phyloP scores from a whole-genome alignment of 2,888 invertebrate species.

The Zygaena filipendulae region DNA sequence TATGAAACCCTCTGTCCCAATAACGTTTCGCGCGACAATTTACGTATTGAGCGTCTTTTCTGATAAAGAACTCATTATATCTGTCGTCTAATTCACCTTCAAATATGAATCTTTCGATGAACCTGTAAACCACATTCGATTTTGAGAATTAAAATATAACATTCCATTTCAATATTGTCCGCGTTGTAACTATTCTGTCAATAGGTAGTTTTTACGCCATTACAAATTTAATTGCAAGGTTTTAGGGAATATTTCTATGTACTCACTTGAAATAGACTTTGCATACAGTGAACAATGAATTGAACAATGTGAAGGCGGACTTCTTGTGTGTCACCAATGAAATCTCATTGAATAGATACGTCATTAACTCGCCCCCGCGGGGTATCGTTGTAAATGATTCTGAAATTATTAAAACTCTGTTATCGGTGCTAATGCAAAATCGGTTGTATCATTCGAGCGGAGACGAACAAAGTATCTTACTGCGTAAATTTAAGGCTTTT shows the following conservation, averaged over 20 bases:
- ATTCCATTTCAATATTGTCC: too few relatives aligned
- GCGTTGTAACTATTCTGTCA: too few relatives aligned
- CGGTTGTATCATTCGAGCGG: too few relatives aligned
- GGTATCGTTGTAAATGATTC: slow-evolving; percentile 34
- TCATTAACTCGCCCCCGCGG: slow-evolving; percentile 70
- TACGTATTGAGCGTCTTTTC: slow-evolving; percentile 72
- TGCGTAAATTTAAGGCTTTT: too few relatives aligned
- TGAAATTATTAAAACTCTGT: too few relatives aligned
- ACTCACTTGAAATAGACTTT: slow-evolving; percentile 70
- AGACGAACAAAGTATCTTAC: too few relatives aligned
- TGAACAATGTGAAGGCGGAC: slow-evolving; percentile 67
- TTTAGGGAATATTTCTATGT: too few relatives aligned
- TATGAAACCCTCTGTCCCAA: slow-evolving; percentile 74
- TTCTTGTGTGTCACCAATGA: slow-evolving; percentile 66
- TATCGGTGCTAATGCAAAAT: too few relatives aligned
- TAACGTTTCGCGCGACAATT: slow-evolving; percentile 72
- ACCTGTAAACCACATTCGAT: too few relatives aligned
- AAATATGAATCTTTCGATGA: slow-evolving; percentile 86
- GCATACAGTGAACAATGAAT: slow-evolving; percentile 64
- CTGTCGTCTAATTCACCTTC: slow-evolving; percentile 85
- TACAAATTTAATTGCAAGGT: neutral
- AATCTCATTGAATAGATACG: slow-evolving; percentile 73
- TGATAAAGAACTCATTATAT: slow-evolving; percentile 87
- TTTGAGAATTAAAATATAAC: too few relatives aligned
- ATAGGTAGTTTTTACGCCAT: too few relatives aligned